These are phyloP conservation scores for Apus apus DNA, from an alignment of 2,113 vertebrate species.

Conservation along the genomic window DNA sequence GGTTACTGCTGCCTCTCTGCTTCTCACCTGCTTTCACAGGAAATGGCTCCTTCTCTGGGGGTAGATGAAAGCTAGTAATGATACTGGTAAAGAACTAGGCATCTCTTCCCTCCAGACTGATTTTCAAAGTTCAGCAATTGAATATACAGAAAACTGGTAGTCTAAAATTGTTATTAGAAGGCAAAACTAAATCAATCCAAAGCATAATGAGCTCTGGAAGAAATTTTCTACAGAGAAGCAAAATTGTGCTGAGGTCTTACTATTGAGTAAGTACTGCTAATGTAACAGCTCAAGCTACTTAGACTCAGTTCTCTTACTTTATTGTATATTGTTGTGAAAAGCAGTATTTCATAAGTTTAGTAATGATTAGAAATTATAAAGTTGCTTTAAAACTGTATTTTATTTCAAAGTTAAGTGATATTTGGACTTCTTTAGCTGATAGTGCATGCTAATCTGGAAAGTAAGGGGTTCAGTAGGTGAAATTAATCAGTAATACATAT, in stretches of 20 bases:
- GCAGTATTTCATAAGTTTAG: neutral
- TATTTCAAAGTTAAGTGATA: neutral
- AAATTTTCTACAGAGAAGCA: neutral
- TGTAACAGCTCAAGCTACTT: neutral
- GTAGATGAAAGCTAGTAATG: neutral
- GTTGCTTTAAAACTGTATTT: neutral
- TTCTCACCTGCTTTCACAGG: neutral
- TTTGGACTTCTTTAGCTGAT: neutral
- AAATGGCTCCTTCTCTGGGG: neutral
- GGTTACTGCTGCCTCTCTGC: rapidly evolving
- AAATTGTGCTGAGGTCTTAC: neutral
- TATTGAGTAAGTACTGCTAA: neutral
- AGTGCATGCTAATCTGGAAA: neutral
- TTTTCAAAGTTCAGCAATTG: neutral
- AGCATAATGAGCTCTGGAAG: neutral
- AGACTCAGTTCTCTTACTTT: neutral
- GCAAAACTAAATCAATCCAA: neutral
- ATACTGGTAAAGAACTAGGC: rapidly evolving
- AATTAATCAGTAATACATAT: neutral
- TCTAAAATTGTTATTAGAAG: neutral
- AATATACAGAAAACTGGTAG: neutral
- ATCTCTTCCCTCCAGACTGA: neutral
- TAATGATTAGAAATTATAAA: neutral
- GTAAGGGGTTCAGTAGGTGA: neutral
- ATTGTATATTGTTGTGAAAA: neutral